phyloP scores from a whole-genome alignment of 1,140 invertebrate genomes.

The Drosophila murphyi region DNA sequence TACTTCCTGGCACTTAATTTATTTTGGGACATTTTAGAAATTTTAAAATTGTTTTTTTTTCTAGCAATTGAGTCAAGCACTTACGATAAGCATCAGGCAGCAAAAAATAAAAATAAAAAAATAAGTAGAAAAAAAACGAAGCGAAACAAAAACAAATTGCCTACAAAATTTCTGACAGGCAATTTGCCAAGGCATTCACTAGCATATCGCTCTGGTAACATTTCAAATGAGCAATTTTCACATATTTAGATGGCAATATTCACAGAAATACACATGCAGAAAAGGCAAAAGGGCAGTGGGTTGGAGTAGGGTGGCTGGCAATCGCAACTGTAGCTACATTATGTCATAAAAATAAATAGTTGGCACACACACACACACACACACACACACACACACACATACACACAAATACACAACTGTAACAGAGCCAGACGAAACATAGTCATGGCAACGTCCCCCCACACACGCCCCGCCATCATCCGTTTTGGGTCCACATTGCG shows the following conservation, averaged over 20 bases:
- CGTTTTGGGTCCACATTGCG: background rate
- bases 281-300: background rate
- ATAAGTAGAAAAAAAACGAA: conserved; percentile 36
- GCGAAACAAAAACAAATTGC: conserved; percentile 66
- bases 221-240: conserved; percentile 81
- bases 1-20: background rate
- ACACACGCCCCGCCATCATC: background rate
- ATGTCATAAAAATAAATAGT: conserved; percentile 81
- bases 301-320: conserved; percentile 15
- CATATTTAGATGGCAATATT: conserved; percentile 78
- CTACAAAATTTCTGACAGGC: conserved; percentile 78
- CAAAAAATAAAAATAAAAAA: conserved; percentile 19
- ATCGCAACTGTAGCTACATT: conserved; percentile 64
- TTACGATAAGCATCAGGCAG: conserved; percentile 64
- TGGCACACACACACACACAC: conserved; percentile 62
- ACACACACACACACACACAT: conserved; percentile 10
- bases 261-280: conserved; percentile 37
- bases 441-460: conserved; percentile 51
- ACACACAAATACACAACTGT: conserved; percentile 1
- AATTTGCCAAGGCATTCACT: conserved; percentile 67
- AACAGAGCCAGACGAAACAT: conserved; percentile 43
- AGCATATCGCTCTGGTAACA: conserved; percentile 43
- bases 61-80: conserved; percentile 61
- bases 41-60: conserved; percentile 51
- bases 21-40: background rate